A percentile compares a stretch with the other conserved stretches of the same genome.
Evolutionary conservation across 37 sponge, comb jelly and placozoan genomes (phyloP).

Genomic region (Aphrocallistes beatrix): DNA sequence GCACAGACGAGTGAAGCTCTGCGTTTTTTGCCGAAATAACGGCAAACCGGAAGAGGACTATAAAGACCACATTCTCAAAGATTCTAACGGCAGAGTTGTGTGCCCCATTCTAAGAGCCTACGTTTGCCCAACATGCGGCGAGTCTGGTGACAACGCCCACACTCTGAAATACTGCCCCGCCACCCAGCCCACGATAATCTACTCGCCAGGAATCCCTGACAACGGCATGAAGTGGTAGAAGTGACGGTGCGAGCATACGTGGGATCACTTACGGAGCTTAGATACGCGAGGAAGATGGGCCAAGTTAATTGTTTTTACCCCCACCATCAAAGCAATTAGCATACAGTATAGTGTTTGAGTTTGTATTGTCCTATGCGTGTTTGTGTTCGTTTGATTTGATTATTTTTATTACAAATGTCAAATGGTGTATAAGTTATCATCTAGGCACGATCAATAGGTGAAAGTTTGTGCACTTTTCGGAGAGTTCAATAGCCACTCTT

Average conservation of each 20-base stretch:
- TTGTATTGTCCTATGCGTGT: neutral
- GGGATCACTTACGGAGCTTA: slow-evolving; percentile 12
- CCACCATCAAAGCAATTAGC: neutral
- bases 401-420: neutral
- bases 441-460: too few species aligned
- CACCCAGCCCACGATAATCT: neutral
- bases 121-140: slow-evolving; percentile 96
- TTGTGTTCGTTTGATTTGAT: slow-evolving; percentile 2
- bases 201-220: slow-evolving; percentile 7
- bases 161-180: slow-evolving; percentile 94
- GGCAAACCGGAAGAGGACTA: slow-evolving; percentile 90
- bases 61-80: slow-evolving; percentile 80
- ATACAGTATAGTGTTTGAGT: neutral
- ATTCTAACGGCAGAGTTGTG: slow-evolving; percentile 74
- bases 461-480: too few species aligned
- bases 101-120: slow-evolving; percentile 95
- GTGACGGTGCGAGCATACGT: neutral
- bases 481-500: too few species aligned
- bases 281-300: neutral
- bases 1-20: slow-evolving; percentile 37
- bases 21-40: slow-evolving; percentile 97
- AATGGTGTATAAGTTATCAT: too few species aligned
- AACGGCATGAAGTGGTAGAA: slow-evolving; percentile 10
- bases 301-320: neutral
- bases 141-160: slow-evolving; percentile 86